These are phyloP conservation scores for Polypterus bichir DNA, from an alignment of 2,113 vertebrate genomes.

Conservation along the genomic window DNA sequence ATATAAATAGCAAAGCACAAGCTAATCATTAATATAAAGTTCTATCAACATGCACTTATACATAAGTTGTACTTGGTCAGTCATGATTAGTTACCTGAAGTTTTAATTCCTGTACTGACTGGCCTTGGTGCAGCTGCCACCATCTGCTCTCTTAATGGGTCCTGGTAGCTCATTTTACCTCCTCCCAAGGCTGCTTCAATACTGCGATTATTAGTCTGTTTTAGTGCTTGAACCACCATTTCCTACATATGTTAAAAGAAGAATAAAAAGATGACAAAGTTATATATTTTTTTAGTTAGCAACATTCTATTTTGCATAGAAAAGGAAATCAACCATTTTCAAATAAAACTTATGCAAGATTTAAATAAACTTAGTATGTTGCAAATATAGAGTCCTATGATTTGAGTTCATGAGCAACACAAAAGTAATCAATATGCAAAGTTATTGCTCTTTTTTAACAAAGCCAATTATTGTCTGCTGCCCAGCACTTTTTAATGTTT, in stretches of 20 bases:
- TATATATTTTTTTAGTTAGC: conserved; percentile 15
- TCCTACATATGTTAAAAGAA: conserved; percentile 45
- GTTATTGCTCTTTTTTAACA: no score
- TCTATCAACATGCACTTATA: no score
- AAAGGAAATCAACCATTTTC: conserved; percentile 6
- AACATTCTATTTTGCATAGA: conserved; percentile 15
- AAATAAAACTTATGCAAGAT: conserved; percentile 17
- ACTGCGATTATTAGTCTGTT: conserved; percentile 72
- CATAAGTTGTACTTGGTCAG: no score
- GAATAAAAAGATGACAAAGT: conserved; percentile 19
- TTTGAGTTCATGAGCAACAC: conserved; percentile 24
- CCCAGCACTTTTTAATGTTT: conserved; percentile 1
- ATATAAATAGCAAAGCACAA: no score
- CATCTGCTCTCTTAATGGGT: conserved; percentile 75
- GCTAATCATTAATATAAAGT: no score
- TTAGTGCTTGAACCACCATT: conserved; percentile 67
- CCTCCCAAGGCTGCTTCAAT: conserved; percentile 75
- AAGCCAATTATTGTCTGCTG: no score
- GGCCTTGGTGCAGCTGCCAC: conserved; percentile 58
- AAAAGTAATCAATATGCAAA: conserved; percentile 1
- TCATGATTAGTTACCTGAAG: conserved; percentile 51
- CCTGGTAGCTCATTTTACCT: conserved; percentile 86
- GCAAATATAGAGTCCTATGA: conserved; percentile 33
- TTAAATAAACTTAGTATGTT: no score
- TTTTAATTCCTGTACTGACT: conserved; percentile 61